Conservation (phyloP, 2,113 vertebrate genomes). For the Hippocampus guttulatus region DNA sequence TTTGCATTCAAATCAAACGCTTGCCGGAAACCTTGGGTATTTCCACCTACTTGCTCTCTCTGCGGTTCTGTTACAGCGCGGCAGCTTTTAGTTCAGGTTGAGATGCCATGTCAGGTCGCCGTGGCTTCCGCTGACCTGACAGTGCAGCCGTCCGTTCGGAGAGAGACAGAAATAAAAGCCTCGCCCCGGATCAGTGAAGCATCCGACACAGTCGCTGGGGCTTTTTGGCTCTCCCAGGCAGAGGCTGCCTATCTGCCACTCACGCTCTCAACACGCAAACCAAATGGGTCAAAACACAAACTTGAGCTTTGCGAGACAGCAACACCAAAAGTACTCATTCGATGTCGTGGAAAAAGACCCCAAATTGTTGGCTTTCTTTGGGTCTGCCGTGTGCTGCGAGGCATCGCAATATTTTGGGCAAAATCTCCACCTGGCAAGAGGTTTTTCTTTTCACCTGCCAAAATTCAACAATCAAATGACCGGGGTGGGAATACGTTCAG, state of each 20-base stretch:
- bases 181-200: slow-evolving; percentile 66
- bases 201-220: slow-evolving; percentile 53
- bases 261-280: slow-evolving; percentile 26
- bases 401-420: background rate
- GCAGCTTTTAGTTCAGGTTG: slow-evolving; percentile 34
- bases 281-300: slow-evolving; percentile 18
- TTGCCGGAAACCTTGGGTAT: background rate
- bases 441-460: too few relatives aligned
- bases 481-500: background rate
- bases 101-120: slow-evolving; percentile 30
- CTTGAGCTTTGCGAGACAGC: background rate
- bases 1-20: background rate
- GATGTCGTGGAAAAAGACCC: background rate
- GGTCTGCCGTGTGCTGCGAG: too few relatives aligned
- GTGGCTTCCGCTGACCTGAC: slow-evolving; percentile 48
- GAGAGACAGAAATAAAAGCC: slow-evolving; percentile 60
- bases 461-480: too few relatives aligned
- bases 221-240: slow-evolving; percentile 50
- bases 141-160: slow-evolving; percentile 42
- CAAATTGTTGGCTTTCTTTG: background rate
- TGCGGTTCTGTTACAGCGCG: background rate
- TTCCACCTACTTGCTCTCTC: background rate
- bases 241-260: slow-evolving; percentile 55
- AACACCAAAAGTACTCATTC: background rate
- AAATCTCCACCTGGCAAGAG: background rate